Conservation (phyloP, 2,113 vertebrate genomes). For the Piaya cayana region DNA sequence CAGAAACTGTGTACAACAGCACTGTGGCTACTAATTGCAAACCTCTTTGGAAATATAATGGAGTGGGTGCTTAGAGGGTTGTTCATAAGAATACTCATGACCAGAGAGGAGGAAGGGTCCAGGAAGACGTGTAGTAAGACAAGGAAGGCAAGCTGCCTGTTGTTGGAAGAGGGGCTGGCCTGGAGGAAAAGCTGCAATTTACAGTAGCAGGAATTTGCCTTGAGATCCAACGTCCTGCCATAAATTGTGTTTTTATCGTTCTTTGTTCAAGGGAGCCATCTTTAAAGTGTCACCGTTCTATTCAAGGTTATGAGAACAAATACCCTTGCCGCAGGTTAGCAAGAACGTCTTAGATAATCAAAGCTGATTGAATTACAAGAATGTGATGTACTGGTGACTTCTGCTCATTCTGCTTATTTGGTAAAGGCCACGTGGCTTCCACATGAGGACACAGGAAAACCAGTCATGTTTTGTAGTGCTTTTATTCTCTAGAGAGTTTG, state of each 20-base stretch:
- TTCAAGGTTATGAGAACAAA: constrained; percentile 64
- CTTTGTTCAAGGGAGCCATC: constrained; percentile 44
- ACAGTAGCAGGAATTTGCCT: constrained; percentile 29
- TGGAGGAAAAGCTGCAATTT: constrained; percentile 3
- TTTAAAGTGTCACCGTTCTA: constrained; percentile 49
- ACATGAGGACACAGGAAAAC: neutral
- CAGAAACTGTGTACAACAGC: neutral
- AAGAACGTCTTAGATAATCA: neutral
- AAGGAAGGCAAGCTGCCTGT: neutral
- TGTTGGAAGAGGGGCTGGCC: neutral
- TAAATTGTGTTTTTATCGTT: constrained; percentile 38
- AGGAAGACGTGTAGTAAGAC: neutral
- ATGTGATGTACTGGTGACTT: neutral
- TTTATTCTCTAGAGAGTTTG: neutral
- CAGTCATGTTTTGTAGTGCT: neutral
- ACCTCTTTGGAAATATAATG: neutral
- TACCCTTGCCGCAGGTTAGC: neutral
- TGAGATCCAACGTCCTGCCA: constrained; percentile 20
- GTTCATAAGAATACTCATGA: neutral
- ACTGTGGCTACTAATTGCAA: neutral
- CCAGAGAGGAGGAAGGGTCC: neutral
- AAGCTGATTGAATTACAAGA: constrained; percentile 39
- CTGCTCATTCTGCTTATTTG: neutral
- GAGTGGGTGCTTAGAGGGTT: neutral
- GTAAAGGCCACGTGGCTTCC: neutral